Evolutionary conservation across 2,113 vertebrate species (phyloP).

Genomic region (Barbus barbus): DNA sequence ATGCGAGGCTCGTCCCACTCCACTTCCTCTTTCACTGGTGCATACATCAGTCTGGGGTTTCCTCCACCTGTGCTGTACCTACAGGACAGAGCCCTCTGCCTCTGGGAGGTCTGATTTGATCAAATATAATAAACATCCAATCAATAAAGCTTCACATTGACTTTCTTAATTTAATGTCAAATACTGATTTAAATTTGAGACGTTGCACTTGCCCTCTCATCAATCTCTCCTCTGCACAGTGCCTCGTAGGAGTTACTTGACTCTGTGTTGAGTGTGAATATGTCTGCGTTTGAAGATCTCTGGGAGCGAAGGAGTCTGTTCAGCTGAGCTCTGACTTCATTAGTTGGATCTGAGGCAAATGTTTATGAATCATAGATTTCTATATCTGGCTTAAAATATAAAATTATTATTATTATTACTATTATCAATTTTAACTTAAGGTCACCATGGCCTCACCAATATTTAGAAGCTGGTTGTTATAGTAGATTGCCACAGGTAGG

Average conservation of each 20-base stretch:
- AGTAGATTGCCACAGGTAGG: too few species aligned
- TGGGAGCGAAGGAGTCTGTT: background rate
- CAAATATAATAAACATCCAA: background rate
- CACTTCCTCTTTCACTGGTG: slow-evolving; percentile 53
- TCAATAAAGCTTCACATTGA: background rate
- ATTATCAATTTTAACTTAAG: too few species aligned
- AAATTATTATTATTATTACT: too few species aligned
- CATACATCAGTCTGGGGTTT: slow-evolving; percentile 50
- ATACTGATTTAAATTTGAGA: background rate
- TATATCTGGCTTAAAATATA: too few species aligned
- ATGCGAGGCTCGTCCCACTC: slow-evolving; percentile 52
- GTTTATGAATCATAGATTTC: too few species aligned
- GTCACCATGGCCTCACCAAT: too few species aligned
- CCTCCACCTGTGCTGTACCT: slow-evolving; percentile 48
- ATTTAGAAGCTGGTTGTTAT: too few species aligned
- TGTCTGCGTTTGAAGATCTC: background rate
- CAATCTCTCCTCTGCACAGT: slow-evolving; percentile 49
- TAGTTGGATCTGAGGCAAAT: slow-evolving; percentile 19
- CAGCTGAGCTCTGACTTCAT: background rate
- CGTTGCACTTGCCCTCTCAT: slow-evolving; percentile 33
- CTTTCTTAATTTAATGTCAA: background rate
- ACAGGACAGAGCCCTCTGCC: slow-evolving; percentile 43
- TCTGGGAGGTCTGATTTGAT: slow-evolving; percentile 32
- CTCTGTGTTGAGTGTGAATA: slow-evolving; percentile 2
- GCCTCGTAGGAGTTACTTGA: slow-evolving; percentile 27